Percentiles rank a stretch among this genome's conserved stretches.
Conservation (phyloP, 2,888 invertebrate species). For the Eupelmus urozonus region DNA sequence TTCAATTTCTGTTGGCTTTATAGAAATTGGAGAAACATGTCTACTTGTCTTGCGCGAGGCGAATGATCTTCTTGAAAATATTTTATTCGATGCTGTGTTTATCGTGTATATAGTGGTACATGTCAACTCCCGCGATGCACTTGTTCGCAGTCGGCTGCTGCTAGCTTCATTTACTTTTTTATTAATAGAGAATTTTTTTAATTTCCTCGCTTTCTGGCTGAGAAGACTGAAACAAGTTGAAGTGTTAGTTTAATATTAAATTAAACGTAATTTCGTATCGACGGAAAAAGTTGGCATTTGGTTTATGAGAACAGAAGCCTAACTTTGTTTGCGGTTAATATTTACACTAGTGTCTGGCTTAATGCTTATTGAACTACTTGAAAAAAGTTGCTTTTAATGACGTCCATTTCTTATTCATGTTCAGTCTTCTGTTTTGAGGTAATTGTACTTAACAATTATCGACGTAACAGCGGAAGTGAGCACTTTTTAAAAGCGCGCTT, state of each 20-base stretch:
- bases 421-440: too few relatives aligned
- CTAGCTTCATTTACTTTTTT: conserved; percentile 8
- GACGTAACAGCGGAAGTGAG: too few relatives aligned
- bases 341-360: not conserved
- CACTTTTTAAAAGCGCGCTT: too few relatives aligned
- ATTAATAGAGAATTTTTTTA: not conserved
- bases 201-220: too few relatives aligned
- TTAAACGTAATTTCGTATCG: not conserved
- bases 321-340: conserved; percentile 8
- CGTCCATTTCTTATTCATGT: too few relatives aligned
- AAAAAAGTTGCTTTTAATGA: too few relatives aligned
- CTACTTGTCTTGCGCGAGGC: conserved; percentile 1
- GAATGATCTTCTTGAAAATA: conserved; percentile 41
- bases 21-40: not conserved
- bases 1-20: conserved; percentile 43
- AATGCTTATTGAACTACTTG: too few relatives aligned
- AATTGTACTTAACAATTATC: too few relatives aligned
- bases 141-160: conserved; percentile 23
- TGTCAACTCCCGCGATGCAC: conserved; percentile 18
- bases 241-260: conserved; percentile 33
- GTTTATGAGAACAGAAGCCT: not conserved
- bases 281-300: not conserved
- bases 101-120: conserved; percentile 18
- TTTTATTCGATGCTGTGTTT: conserved; percentile 22
- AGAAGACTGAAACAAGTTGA: too few relatives aligned